Evolutionary conservation across 35 echinoderm and acorn worm species (phyloP), one percentile per base, ranked within the genome.

Genomic region (Anneissia japonica): DNA sequence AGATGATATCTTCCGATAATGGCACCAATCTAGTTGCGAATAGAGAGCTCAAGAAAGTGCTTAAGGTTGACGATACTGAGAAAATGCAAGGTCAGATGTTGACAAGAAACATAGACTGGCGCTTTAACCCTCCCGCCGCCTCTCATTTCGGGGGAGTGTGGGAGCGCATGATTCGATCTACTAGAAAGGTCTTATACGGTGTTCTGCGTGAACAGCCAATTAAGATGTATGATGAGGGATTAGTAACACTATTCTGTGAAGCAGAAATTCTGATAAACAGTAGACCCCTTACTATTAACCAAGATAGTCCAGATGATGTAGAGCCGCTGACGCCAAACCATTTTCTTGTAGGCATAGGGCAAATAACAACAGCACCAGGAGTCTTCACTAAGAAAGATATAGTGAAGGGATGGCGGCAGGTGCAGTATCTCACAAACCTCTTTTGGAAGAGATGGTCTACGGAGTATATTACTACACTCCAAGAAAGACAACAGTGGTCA

Each of bases 61-160:
- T 43, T 43, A 6, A 4, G 14, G n/a, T 6, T 14, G 4, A 6
- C 14, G 14, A 43, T 14, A 43, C 40, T 43, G 40, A 43, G 4
- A 75, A 75, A 26, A 30, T 75, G 23, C 26, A 75, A 75, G 26
- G 4, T 7, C 4, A 33, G 5, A 30, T 75, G 73, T 28, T 33
- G 7, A 4, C 5, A 75, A 75, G 73, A 43, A 32, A 32, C 35
- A 77, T 90, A 23, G 79, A 87, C 29, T 92, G 90, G 85, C 31
- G 39, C 0, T 92, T 92, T 72, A 87, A 92, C 31, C 84, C 85
- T 36, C 88, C 88, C 7, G 38, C 88, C 31, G 81, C 32, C 23
- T 84, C 74, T 3, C 88, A 90, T 77, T 84, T 76, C 77, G 88
- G 82, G 21, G 88, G 88, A 0, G 72, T 84, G 0, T 90, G 88